Evolutionary conservation across 2,888 invertebrate species (phyloP).

Genomic region (Caenorhabditis angaria): DNA sequence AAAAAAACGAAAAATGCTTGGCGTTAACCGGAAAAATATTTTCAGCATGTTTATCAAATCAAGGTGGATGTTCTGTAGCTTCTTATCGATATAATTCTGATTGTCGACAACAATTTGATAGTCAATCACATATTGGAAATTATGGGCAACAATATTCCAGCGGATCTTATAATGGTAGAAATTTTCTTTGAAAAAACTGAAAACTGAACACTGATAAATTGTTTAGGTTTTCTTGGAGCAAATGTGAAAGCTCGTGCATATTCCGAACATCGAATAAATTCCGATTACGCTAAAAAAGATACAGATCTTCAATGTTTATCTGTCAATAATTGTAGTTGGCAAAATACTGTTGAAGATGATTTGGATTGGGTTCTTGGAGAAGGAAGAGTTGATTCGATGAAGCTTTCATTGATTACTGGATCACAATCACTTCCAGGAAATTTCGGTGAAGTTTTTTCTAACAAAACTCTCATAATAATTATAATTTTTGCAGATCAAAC

Average conservation of each 20-base stretch:
- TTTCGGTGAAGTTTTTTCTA: slow-evolving; percentile 11
- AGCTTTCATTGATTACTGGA: slow-evolving; percentile 55
- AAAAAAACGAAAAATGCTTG: no score
- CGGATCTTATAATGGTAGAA: slow-evolving; percentile 1
- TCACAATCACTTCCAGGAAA: slow-evolving; percentile 54
- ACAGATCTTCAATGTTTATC: slow-evolving; percentile 48
- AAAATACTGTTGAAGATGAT: slow-evolving; percentile 54
- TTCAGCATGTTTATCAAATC: slow-evolving; percentile 48
- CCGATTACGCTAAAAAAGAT: slow-evolving; percentile 49
- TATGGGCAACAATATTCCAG: slow-evolving; percentile 20
- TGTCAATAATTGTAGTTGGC: slow-evolving; percentile 51
- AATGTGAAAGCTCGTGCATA: slow-evolving; percentile 52
- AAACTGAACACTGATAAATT: neutral
- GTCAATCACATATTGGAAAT: slow-evolving; percentile 3
- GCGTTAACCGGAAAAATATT: no score
- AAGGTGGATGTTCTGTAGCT: slow-evolving; percentile 52
- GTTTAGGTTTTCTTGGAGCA: slow-evolving; percentile 52
- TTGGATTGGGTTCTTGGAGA: slow-evolving; percentile 59
- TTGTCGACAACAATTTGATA: slow-evolving; percentile 39
- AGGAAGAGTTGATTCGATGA: slow-evolving; percentile 52
- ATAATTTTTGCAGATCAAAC: slow-evolving; percentile 37
- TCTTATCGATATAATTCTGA: slow-evolving; percentile 44
- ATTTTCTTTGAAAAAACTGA: neutral
- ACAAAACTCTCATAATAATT: no score
- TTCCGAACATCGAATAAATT: slow-evolving; percentile 39